Percentiles rank a stretch among this genome's conserved stretches.
Conservation (phyloP, 2,888 invertebrate species). For the Adineta ricciae region DNA sequence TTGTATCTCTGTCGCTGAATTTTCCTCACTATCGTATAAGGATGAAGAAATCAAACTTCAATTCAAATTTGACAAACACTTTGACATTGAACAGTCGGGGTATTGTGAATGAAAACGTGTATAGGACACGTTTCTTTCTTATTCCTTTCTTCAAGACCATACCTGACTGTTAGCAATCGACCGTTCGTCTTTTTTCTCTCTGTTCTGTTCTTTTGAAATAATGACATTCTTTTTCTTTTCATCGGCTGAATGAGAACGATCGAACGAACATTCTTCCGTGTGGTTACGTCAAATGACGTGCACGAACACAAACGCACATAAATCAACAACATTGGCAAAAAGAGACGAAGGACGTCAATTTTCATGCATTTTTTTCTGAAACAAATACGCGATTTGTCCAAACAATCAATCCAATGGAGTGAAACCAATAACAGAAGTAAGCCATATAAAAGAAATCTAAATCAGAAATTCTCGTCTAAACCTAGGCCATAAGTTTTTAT, state of each 20-base stretch:
- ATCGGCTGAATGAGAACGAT: not conserved
- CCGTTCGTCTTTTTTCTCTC: not conserved
- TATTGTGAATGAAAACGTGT: not conserved
- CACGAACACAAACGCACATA: not conserved
- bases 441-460: not conserved
- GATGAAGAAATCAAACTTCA: not conserved
- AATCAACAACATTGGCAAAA: not conserved
- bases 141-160: not conserved
- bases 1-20: not conserved
- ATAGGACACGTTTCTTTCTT: not conserved
- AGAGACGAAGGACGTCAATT: not conserved
- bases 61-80: not conserved
- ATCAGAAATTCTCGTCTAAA: no score
- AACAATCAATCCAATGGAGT: not conserved
- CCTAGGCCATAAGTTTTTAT: not conserved
- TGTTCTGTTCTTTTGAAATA: not conserved
- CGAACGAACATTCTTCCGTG: not conserved
- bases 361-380: not conserved
- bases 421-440: not conserved
- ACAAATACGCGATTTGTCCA: not conserved
- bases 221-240: not conserved
- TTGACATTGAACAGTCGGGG: not conserved
- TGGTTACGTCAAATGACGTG: not conserved
- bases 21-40: not conserved
- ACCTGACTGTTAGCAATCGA: not conserved